phyloP scores from a whole-genome alignment of 2,888 invertebrate genomes.

The Listrodromus nycthemerus region DNA sequence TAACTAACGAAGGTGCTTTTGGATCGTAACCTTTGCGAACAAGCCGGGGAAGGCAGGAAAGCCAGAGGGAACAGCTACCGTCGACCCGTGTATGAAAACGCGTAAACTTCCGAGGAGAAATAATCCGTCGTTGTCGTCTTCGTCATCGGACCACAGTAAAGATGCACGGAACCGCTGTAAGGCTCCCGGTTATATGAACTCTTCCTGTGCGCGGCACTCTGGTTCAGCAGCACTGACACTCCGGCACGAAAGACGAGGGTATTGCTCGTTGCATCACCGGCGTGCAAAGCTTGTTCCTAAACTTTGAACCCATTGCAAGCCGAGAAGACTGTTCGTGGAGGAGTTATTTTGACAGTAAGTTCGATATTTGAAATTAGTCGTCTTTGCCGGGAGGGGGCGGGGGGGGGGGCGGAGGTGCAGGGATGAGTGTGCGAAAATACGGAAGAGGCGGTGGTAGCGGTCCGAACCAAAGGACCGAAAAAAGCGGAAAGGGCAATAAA shows the following conservation, averaged over 20 bases:
- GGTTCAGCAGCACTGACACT: not conserved
- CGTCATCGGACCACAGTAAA: not conserved
- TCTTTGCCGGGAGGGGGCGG: slow-evolving; percentile 18
- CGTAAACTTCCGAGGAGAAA: slow-evolving; percentile 21
- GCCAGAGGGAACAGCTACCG: slow-evolving; percentile 19
- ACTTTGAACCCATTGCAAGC: slow-evolving; percentile 34
- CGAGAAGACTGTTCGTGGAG: not conserved
- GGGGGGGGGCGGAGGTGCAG: slow-evolving; percentile 12
- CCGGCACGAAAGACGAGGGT: slow-evolving; percentile 1
- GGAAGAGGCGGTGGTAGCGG: not conserved
- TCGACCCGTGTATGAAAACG: slow-evolving; percentile 3
- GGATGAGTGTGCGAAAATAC: not conserved
- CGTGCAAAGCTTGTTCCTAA: slow-evolving; percentile 43
- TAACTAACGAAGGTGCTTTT: slow-evolving; percentile 72
- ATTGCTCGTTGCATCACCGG: not conserved
- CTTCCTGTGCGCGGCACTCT: not conserved
- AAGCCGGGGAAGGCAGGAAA: slow-evolving; percentile 44
- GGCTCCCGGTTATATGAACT: not conserved
- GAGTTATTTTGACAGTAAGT: slow-evolving; percentile 29
- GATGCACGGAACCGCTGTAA: slow-evolving; percentile 12
- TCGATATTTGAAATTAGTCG: slow-evolving; percentile 50
- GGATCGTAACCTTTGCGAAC: slow-evolving; percentile 63
- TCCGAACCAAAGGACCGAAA: slow-evolving; percentile 7
- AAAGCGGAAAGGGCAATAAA: slow-evolving; percentile 17
- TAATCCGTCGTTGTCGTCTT: slow-evolving; percentile 30